phyloP scores from a whole-genome alignment of 1,140 invertebrate genomes.

The Galendromus occidentalis region DNA sequence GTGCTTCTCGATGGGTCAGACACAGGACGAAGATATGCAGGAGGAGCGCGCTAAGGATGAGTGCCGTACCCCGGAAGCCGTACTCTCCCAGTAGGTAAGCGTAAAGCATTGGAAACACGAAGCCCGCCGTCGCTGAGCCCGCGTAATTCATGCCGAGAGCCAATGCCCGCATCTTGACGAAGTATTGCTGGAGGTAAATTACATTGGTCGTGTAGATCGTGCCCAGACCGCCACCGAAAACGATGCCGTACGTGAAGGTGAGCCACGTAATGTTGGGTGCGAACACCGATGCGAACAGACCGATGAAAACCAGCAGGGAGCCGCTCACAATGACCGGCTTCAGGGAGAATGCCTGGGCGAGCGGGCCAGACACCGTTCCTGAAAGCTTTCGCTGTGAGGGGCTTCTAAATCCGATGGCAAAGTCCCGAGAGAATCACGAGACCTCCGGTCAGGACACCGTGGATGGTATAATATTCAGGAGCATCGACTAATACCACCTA shows the following conservation, averaged over 20 bases:
- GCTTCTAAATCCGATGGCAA: no score
- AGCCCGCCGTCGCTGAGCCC: not conserved
- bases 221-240: not conserved
- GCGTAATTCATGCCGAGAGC: not conserved
- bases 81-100: not conserved
- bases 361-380: not conserved
- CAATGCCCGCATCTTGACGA: not conserved
- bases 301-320: not conserved
- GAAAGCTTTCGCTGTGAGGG: not conserved
- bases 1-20: not conserved
- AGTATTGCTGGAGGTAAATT: not conserved
- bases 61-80: not conserved
- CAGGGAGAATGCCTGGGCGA: not conserved
- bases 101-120: not conserved
- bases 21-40: not conserved
- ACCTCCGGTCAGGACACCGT: no score
- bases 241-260: not conserved
- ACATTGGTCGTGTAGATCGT: constrained; percentile 1
- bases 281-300: not conserved
- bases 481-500: not conserved
- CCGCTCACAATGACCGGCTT: not conserved
- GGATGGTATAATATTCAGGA: no score
- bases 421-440: no score
- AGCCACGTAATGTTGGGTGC: not conserved
- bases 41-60: not conserved